Percentiles rank a stretch among this genome's conserved stretches.
Evolutionary conservation across 2,888 invertebrate genomes (phyloP).

Genomic region (Lasioglossum marginatum): DNA sequence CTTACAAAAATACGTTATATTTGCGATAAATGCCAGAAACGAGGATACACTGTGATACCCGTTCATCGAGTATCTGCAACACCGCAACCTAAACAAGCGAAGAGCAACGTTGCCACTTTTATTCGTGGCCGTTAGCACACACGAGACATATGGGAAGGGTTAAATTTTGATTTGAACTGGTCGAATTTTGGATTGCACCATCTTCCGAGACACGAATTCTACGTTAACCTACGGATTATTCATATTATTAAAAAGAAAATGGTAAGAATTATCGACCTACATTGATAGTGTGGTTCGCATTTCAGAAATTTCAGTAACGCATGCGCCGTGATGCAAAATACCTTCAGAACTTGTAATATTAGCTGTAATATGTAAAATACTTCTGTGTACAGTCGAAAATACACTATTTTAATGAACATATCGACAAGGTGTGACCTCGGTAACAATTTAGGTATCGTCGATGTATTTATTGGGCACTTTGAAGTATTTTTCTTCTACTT

Average conservation of each 20-base stretch:
- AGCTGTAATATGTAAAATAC: conserved; percentile 53
- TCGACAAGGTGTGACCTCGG: not conserved
- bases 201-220: not conserved
- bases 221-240: not conserved
- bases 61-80: conserved; percentile 75
- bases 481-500: not conserved
- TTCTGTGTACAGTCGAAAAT: conserved; percentile 30
- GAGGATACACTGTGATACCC: conserved; percentile 71
- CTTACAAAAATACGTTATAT: conserved; percentile 65
- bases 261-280: conserved; percentile 56
- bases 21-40: conserved; percentile 68
- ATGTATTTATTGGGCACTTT: not conserved
- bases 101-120: conserved; percentile 75
- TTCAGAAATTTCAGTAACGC: conserved; percentile 49
- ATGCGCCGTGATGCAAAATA: conserved; percentile 57
- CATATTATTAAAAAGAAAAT: conserved; percentile 19
- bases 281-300: conserved; percentile 27
- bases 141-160: conserved; percentile 15
- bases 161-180: conserved; percentile 19
- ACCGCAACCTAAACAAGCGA: conserved; percentile 75
- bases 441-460: conserved; percentile 9
- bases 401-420: conserved; percentile 11
- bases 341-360: conserved; percentile 53
- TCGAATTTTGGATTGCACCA: not conserved
- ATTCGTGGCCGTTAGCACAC: conserved; percentile 45